A percentile compares a stretch with the other conserved stretches of the same genome.
Conservation (phyloP, 2,888 invertebrate species). For the Cerastoderma edule region DNA sequence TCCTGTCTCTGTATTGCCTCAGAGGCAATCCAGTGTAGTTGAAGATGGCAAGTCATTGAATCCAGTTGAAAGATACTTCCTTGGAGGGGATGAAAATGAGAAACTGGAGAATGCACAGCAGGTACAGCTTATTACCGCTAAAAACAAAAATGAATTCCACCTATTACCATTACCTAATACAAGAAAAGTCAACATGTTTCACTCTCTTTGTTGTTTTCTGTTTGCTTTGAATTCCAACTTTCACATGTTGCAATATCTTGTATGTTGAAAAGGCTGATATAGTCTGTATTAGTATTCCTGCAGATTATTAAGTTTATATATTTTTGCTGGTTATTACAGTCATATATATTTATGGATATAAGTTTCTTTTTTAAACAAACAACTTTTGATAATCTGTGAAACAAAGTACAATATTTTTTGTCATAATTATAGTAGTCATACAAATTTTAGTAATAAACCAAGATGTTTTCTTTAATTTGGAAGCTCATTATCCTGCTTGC, state of each 20-base stretch:
- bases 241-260: too few species aligned
- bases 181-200: neutral
- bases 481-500: neutral
- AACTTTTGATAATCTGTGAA: too few species aligned
- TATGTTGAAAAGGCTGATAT: too few species aligned
- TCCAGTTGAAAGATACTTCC: slow-evolving; percentile 43
- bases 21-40: slow-evolving; percentile 23
- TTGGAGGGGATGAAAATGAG: slow-evolving; percentile 46
- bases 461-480: too few species aligned
- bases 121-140: slow-evolving; percentile 64
- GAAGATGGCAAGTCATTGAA: slow-evolving; percentile 21
- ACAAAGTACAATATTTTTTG: too few species aligned
- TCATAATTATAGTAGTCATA: too few species aligned
- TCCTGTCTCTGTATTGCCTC: slow-evolving; percentile 55
- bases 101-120: slow-evolving; percentile 84
- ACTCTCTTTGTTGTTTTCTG: neutral
- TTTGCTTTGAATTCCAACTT: neutral
- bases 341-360: too few species aligned
- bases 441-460: too few species aligned
- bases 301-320: too few species aligned
- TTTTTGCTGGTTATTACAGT: too few species aligned
- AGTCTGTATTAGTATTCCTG: too few species aligned
- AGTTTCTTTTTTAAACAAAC: too few species aligned
- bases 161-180: neutral
- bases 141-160: neutral